phyloP scores from a whole-genome alignment of 2,888 invertebrate genomes.

The Ctenicera cuprea region DNA sequence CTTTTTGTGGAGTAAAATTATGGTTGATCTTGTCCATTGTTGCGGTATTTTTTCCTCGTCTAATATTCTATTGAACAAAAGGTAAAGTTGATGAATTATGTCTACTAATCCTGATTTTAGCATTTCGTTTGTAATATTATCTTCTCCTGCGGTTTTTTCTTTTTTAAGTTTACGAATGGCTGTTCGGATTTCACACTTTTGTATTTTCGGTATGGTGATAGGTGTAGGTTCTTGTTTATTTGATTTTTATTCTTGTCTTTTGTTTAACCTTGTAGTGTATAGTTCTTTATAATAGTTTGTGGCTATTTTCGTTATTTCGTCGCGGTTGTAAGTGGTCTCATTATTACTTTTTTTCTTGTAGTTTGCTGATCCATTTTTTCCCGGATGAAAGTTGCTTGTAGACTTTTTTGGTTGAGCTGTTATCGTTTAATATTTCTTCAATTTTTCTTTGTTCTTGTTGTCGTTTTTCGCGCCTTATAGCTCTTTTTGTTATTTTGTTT shows the following conservation, averaged over 20 bases:
- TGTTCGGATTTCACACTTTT: conserved; percentile 9
- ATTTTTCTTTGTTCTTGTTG: not conserved
- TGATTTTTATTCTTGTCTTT: not conserved
- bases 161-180: conserved; percentile 11
- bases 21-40: conserved; percentile 14
- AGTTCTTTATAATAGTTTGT: too few relatives aligned
- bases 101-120: not conserved
- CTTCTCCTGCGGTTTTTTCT: conserved; percentile 8
- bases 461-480: not conserved
- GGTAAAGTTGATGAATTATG: not conserved
- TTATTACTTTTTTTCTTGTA: not conserved
- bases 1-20: conserved; percentile 19
- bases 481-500: conserved; percentile 4
- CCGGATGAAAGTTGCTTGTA: not conserved
- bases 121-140: conserved; percentile 9
- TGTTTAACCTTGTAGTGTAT: conserved; percentile 5
- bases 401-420: conserved; percentile 3
- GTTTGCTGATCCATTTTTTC: conserved; percentile 5
- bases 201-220: conserved; percentile 7
- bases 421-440: conserved; percentile 3
- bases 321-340: conserved; percentile 1
- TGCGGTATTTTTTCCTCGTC: not conserved
- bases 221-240: conserved; percentile 6
- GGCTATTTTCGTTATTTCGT: conserved; percentile 3
- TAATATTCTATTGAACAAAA: conserved; percentile 7